Percentiles rank a stretch among this genome's conserved stretches.
phyloP scores from a whole-genome alignment of 2,888 invertebrate species.

The Philonicus albiceps region DNA sequence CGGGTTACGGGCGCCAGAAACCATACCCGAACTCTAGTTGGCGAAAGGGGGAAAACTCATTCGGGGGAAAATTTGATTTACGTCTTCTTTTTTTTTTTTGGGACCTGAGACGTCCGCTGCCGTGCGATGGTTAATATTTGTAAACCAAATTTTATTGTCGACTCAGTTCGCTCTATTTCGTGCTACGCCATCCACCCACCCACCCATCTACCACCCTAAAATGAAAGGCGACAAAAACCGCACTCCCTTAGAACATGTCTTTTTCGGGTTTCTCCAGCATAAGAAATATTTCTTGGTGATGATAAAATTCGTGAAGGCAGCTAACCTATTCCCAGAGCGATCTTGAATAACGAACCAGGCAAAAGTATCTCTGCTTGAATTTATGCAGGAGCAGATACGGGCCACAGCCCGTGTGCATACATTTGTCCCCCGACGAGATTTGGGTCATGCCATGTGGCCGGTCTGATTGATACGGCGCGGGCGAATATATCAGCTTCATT shows the following conservation, averaged over 20 bases:
- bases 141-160: constrained; percentile 36
- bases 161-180: constrained; percentile 21
- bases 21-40: not conserved
- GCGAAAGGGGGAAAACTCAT: not conserved
- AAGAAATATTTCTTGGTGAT: constrained; percentile 1
- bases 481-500: not conserved
- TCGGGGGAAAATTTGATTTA: constrained; percentile 24
- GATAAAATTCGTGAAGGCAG: not conserved
- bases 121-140: constrained; percentile 19
- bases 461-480: not conserved
- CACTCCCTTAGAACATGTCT: not conserved
- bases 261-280: not conserved
- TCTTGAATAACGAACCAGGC: not conserved
- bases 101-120: not conserved
- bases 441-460: not conserved
- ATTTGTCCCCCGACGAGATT: not conserved
- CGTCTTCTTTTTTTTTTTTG: not conserved
- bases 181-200: not conserved
- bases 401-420: not conserved
- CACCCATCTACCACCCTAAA: too few relatives aligned
- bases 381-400: not conserved
- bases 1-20: not conserved
- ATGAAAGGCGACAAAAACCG: not conserved
- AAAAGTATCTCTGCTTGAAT: not conserved
- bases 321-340: not conserved